Evolutionary conservation across 2,797 vertebrate species (phyloP).

Genomic region (Philypnodon macrostomus): DNA sequence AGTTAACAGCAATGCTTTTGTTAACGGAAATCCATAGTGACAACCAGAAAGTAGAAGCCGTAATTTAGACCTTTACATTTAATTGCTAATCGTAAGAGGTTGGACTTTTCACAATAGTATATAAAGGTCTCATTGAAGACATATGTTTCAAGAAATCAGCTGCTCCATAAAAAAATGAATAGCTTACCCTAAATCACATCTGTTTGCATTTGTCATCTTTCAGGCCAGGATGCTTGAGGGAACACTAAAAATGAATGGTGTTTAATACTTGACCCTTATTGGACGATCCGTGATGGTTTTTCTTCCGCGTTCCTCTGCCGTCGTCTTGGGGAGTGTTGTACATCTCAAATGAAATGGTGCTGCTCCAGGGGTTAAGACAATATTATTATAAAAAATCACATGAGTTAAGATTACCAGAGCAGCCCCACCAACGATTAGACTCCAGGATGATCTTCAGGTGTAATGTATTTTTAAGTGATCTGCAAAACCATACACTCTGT

Average conservation of each 20-base stretch:
- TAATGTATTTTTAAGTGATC: conserved; percentile 52
- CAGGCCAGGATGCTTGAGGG: conserved; percentile 1
- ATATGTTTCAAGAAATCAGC: neutral
- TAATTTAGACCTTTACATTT: no score
- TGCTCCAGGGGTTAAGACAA: conserved; percentile 23
- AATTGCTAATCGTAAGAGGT: no score
- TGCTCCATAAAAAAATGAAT: neutral
- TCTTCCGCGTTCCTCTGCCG: conserved; percentile 7
- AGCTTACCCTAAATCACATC: conserved; percentile 1
- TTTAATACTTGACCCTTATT: neutral
- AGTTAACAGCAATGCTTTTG: no score
- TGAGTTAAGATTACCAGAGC: conserved; percentile 29
- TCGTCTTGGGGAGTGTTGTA: conserved; percentile 9
- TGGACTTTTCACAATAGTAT: no score
- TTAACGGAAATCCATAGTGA: no score
- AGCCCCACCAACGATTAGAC: conserved; percentile 39
- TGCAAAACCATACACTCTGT: conserved; percentile 31
- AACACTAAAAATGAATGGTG: conserved; percentile 4
- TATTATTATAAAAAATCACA: conserved; percentile 54
- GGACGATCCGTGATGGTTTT: neutral
- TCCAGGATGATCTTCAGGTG: conserved; percentile 28
- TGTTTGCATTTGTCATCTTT: conserved; percentile 2
- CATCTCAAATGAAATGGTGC: conserved; percentile 28
- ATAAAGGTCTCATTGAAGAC: neutral
- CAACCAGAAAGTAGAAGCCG: no score